phyloP scores from a whole-genome alignment of 1,140 invertebrate genomes.

The Cephus cinctus region DNA sequence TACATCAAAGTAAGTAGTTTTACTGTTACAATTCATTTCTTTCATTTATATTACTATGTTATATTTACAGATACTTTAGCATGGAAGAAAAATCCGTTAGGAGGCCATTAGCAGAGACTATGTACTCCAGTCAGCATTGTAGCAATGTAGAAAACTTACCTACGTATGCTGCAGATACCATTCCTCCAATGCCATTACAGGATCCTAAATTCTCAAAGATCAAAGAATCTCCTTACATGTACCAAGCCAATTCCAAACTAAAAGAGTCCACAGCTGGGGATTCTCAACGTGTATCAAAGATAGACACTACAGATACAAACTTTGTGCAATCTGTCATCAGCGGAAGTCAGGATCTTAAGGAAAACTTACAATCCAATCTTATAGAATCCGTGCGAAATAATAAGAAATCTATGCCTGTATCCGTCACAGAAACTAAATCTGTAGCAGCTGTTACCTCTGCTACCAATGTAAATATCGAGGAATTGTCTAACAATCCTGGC shows the following conservation, averaged over 20 bases:
- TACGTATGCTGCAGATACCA: slow-evolving; percentile 1
- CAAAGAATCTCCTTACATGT: too few species aligned
- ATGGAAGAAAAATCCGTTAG: slow-evolving; percentile 27
- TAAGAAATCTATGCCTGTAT: too few species aligned
- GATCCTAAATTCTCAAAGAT: not conserved
- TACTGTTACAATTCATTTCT: slow-evolving; percentile 4
- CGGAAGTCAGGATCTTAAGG: not conserved
- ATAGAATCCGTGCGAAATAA: too few species aligned
- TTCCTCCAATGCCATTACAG: too few species aligned
- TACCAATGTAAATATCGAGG: too few species aligned
- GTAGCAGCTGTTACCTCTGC: too few species aligned
- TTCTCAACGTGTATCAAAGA: not conserved
- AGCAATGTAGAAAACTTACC: too few species aligned
- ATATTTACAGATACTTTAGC: slow-evolving; percentile 25
- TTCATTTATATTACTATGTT: not conserved
- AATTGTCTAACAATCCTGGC: too few species aligned
- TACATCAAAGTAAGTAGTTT: slow-evolving; percentile 27
- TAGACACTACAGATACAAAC: not conserved
- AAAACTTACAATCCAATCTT: not conserved
- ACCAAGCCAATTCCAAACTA: not conserved
- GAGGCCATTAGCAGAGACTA: slow-evolving; percentile 36
- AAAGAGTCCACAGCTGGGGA: not conserved
- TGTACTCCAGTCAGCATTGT: slow-evolving; percentile 4
- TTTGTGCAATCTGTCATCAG: not conserved
- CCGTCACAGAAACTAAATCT: too few species aligned